These are phyloP conservation scores for Phyllotreta cruciferae DNA, from an alignment of 2,888 invertebrate genomes.

Conservation along the genomic window DNA sequence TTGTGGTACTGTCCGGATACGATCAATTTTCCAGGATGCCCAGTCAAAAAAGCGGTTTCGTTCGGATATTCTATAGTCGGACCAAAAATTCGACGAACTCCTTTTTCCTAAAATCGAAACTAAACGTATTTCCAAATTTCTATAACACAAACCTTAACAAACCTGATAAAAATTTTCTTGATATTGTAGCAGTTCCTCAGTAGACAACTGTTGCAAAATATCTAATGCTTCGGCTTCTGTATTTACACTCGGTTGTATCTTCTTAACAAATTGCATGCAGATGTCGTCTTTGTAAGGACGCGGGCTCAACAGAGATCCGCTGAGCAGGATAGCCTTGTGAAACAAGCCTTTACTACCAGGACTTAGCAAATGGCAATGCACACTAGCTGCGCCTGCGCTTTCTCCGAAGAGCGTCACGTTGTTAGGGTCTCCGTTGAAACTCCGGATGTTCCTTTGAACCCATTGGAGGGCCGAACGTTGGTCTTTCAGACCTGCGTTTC, in stretches of 20 bases:
- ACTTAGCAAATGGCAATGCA: constrained; percentile 34
- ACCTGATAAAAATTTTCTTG: background rate
- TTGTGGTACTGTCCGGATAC: constrained; percentile 45
- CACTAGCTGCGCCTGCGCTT: constrained; percentile 37
- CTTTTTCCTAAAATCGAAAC: background rate
- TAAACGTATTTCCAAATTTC: background rate
- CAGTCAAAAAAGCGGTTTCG: constrained; percentile 18
- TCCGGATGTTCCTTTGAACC: constrained; percentile 61
- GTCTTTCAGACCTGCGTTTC: constrained; percentile 64
- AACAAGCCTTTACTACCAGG: constrained; percentile 42
- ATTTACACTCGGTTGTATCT: background rate
- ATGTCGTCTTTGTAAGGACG: constrained; percentile 37
- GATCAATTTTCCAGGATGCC: constrained; percentile 14
- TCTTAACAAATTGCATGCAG: too few species aligned
- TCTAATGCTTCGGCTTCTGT: background rate
- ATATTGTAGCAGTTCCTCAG: background rate
- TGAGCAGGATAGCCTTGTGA: constrained; percentile 50
- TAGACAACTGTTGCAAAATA: background rate
- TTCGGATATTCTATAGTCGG: constrained; percentile 27
- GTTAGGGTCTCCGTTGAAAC: constrained; percentile 62
- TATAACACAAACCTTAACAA: background rate
- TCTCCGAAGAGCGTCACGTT: constrained; percentile 58
- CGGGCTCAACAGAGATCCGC: constrained; percentile 45
- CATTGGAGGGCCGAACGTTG: constrained; percentile 62
- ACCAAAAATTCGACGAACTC: background rate